phyloP scores from a whole-genome alignment of 1,140 invertebrate genomes.

The Brachystomella parvula region DNA sequence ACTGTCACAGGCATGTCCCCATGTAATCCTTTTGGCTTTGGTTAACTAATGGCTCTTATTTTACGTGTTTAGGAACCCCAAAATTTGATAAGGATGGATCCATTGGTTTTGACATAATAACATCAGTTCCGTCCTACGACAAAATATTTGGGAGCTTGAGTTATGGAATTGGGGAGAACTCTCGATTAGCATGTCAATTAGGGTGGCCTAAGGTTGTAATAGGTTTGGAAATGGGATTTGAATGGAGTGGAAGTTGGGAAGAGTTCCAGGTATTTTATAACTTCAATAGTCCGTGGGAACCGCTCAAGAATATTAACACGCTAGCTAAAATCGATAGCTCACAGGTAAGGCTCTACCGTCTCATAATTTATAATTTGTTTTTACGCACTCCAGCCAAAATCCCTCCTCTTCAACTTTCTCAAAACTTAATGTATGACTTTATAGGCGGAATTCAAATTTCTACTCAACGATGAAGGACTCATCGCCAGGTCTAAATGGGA shows the following conservation, averaged over 20 bases:
- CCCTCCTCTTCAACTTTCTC: background rate
- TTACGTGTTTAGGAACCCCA: constrained; percentile 31
- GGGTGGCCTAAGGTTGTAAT: constrained; percentile 35
- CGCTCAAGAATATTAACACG: constrained; percentile 33
- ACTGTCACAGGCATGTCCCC: constrained; percentile 29
- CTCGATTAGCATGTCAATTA: constrained; percentile 31
- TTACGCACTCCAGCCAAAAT: background rate
- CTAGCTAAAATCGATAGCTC: constrained; percentile 33
- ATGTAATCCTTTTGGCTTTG: background rate
- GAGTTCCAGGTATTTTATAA: constrained; percentile 31
- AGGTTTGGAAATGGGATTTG: constrained; percentile 30
- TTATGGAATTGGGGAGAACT: constrained; percentile 33
- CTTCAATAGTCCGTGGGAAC: constrained; percentile 34
- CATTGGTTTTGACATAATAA: constrained; percentile 35
- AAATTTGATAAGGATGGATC: constrained; percentile 35
- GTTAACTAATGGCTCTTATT: background rate
- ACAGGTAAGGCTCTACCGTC: constrained; percentile 24
- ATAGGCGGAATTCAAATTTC: constrained; percentile 28
- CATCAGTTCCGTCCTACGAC: constrained; percentile 35
- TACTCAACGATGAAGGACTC: constrained; percentile 34
- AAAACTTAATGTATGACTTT: background rate
- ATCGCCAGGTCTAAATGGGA: constrained; percentile 28
- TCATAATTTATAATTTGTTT: background rate
- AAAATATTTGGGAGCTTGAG: constrained; percentile 38
- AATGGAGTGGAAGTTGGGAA: constrained; percentile 31